Base-by-base conservation (phyloP, 2,797 vertebrate genomes). In the Nasua narica region DNA sequence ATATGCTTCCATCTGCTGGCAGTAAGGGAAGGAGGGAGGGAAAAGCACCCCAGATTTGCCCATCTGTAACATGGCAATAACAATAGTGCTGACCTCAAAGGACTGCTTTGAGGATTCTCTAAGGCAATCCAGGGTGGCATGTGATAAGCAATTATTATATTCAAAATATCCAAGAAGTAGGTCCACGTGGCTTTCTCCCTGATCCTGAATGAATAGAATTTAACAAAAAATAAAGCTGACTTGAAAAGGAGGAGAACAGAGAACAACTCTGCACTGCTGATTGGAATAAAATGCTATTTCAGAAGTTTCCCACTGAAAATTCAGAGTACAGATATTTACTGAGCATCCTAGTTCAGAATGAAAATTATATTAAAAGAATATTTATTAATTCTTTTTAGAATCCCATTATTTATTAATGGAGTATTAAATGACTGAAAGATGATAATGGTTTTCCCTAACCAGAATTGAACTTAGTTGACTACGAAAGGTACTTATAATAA, bases 1-100 rank as follows among this genome's bases (percentile, higher is more conserved):
- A 11, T 48, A 97, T n/a, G 98, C 98, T 96, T 99, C 99, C 74
- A 97, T 99, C 4, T 97, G 98, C 21, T 67, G 98, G 98, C 91
- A 96, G 97, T 98, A 1, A 95, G 97, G 98, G 98, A 0, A 81
- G 98, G 98, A 0, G 97, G 98, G 1, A 95, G 97, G 90, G 87
- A 29, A 76, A 76, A 8, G 27, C 43, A 76, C 43, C 72, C 43
- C 43, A 76, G 72, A 48, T 11, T 46, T 29, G 18, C 43, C 56
- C 50, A n/a, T n/a, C 43, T 43, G 25, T 62, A 29, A 92, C 72
- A 48, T 29, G 40, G 32, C 52, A 82, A 13, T 35, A 76, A 76
- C 65, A 78, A 78, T 0, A 27, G 15, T 19, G n/a, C 23, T 79
- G 65, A 58, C 40, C 16, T 67, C 40, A 54, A 3, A 60, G 81